Conservation (phyloP, 2,113 vertebrate species). For the Dicrurus megarhynchus region DNA sequence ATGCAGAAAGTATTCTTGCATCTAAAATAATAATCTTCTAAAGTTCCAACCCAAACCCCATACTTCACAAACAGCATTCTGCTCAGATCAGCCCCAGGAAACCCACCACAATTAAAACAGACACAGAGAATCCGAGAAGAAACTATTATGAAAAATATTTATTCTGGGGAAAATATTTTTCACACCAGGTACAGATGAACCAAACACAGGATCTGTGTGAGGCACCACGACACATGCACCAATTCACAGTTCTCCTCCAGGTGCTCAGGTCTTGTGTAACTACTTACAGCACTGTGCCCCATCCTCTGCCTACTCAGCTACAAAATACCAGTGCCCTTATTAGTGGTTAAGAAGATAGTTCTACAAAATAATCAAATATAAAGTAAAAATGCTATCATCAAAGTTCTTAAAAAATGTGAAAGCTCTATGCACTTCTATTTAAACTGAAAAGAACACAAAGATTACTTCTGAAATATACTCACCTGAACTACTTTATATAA, state of each 20-base stretch:
- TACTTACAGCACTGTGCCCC: not conserved
- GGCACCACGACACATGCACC: not conserved
- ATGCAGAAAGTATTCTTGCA: not conserved
- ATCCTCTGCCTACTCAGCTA: constrained; percentile 26
- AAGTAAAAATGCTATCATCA: not conserved
- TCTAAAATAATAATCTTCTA: not conserved
- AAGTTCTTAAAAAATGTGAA: rapidly evolving
- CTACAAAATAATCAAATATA: not conserved
- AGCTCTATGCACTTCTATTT: rapidly evolving
- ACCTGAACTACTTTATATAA: constrained; percentile 99
- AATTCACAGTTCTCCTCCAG: not conserved
- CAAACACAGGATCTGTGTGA: not conserved
- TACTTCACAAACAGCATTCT: not conserved
- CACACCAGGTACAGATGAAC: not conserved
- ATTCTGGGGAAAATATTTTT: not conserved
- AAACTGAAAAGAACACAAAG: not conserved
- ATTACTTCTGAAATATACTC: not conserved
- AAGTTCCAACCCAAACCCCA: not conserved
- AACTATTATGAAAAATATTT: not conserved
- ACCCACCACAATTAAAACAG: not conserved
- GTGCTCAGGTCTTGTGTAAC: not conserved
- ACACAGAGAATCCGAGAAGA: not conserved
- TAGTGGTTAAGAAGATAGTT: not conserved
- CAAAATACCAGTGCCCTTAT: not conserved
- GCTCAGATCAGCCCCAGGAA: not conserved